phyloP scores from a whole-genome alignment of 2,113 vertebrate species.

The Actenoides hombroni region DNA sequence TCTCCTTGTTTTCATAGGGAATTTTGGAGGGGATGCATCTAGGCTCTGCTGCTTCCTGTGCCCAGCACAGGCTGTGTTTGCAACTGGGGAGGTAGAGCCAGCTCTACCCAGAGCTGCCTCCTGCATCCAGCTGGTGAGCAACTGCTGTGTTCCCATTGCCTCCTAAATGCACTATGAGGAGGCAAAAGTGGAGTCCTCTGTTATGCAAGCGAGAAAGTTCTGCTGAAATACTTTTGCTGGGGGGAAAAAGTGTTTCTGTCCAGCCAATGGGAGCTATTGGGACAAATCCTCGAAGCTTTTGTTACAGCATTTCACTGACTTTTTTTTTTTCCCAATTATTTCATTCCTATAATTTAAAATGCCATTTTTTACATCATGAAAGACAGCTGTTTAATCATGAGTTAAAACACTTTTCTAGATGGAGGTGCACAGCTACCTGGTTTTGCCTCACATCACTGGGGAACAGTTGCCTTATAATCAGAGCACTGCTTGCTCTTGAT shows the following conservation, averaged over 20 bases:
- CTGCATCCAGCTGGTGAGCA: fast-evolving
- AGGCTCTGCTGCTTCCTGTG: background rate
- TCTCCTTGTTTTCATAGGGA: background rate
- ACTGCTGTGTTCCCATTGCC: fast-evolving
- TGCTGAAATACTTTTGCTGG: background rate
- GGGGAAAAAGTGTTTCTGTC: background rate
- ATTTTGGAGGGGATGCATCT: background rate
- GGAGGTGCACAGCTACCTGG: background rate
- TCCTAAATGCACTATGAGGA: fast-evolving
- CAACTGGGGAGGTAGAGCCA: background rate
- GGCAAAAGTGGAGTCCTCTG: background rate
- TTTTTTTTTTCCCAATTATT: background rate
- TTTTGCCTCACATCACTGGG: background rate
- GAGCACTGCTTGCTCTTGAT: background rate
- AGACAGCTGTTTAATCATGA: background rate
- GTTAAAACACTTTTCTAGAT: background rate
- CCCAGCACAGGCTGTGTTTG: background rate
- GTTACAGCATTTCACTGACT: background rate
- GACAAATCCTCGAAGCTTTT: background rate
- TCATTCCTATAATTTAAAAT: background rate
- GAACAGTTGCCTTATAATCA: background rate
- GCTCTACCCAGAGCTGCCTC: background rate
- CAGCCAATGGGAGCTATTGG: background rate
- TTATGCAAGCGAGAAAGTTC: background rate
- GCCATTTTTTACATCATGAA: background rate